Evolutionary conservation across 2,113 vertebrate species (phyloP).

Genomic region (Zosterops lateralis): DNA sequence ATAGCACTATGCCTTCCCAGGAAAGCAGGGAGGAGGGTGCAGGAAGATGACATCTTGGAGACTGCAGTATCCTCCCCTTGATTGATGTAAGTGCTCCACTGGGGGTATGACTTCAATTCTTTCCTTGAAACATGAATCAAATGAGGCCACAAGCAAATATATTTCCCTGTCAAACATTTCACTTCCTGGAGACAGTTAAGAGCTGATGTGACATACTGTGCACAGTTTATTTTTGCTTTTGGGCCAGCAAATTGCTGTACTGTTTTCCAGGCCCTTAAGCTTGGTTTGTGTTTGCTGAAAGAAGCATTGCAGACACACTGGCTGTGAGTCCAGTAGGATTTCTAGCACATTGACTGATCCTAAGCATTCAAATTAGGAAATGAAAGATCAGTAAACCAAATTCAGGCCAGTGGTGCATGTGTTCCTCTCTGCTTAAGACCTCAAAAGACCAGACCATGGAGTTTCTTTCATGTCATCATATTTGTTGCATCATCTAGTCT

Average conservation of each 20-base stretch:
- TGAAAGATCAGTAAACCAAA: neutral
- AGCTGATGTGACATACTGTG: conserved; percentile 18
- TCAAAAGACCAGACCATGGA: neutral
- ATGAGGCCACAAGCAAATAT: conserved; percentile 32
- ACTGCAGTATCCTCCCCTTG: neutral
- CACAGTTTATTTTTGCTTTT: neutral
- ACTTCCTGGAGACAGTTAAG: conserved; percentile 48
- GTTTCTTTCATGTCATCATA: neutral
- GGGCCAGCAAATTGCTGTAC: neutral
- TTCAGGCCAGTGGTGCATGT: neutral
- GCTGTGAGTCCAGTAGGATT: neutral
- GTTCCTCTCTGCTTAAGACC: neutral
- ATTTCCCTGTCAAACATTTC: conserved; percentile 57
- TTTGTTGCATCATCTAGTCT: neutral
- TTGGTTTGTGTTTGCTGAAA: conserved; percentile 43
- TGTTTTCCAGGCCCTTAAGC: conserved; percentile 20
- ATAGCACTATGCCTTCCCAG: neutral
- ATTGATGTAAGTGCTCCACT: neutral
- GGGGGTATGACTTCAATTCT: conserved; percentile 48
- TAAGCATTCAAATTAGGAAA: neutral
- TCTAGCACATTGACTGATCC: neutral
- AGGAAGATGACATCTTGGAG: neutral
- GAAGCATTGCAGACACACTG: neutral
- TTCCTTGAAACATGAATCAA: conserved; percentile 56
- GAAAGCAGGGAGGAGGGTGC: neutral